These are phyloP conservation scores for Oeneis ivallda DNA, from an alignment of 2,888 invertebrate genomes.

Conservation along the genomic window DNA sequence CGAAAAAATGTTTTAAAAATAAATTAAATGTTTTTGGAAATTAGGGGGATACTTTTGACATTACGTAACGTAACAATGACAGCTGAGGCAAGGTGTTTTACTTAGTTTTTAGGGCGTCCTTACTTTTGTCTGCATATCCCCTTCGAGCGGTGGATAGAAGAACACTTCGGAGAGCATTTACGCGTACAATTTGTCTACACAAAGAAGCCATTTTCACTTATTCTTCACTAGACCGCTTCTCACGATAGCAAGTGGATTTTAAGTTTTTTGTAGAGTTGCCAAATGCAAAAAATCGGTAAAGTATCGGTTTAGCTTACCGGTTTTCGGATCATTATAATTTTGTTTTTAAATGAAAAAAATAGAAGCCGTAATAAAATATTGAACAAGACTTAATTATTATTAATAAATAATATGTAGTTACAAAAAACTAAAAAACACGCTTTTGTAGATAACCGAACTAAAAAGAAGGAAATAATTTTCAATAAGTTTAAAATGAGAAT, in stretches of 20 bases:
- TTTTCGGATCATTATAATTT: too few species aligned
- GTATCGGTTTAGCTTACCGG: background rate
- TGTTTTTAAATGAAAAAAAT: too few species aligned
- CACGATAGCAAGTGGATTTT: slow-evolving; percentile 68
- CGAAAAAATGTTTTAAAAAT: background rate
- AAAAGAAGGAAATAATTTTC: too few species aligned
- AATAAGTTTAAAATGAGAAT: too few species aligned
- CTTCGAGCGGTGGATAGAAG: slow-evolving; percentile 82
- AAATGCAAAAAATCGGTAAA: slow-evolving; percentile 42
- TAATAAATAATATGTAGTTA: too few species aligned
- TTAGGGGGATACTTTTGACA: slow-evolving; percentile 60
- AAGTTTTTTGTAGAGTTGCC: slow-evolving; percentile 41
- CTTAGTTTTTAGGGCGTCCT: slow-evolving; percentile 56
- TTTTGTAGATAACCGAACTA: too few species aligned
- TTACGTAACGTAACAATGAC: slow-evolving; percentile 77
- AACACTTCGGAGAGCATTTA: slow-evolving; percentile 84
- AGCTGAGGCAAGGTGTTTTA: slow-evolving; percentile 50
- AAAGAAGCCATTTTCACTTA: slow-evolving; percentile 87
- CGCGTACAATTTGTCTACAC: slow-evolving; percentile 86
- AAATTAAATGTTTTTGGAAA: slow-evolving; percentile 30
- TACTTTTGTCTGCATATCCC: slow-evolving; percentile 85
- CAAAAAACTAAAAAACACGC: too few species aligned
- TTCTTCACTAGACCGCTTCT: slow-evolving; percentile 74
- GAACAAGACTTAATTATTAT: too few species aligned
- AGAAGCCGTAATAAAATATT: too few species aligned